A percentile compares a stretch with the other conserved stretches of the same genome.
Evolutionary conservation across 2,888 invertebrate genomes (phyloP).

Genomic region (Eucera pruinosa): DNA sequence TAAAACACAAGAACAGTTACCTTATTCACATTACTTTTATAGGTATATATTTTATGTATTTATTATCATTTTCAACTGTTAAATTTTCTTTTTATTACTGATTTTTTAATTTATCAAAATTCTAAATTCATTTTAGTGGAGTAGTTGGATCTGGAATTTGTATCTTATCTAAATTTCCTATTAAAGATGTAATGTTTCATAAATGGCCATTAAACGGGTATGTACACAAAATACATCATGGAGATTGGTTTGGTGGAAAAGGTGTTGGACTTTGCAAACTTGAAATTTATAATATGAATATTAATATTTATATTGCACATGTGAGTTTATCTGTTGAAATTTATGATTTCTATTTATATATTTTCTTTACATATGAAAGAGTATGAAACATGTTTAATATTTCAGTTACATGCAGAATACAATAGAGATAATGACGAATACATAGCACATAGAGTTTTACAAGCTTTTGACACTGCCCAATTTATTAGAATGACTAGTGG

Average conservation of each 20-base stretch:
- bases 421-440: constrained; percentile 94
- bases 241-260: constrained; percentile 99
- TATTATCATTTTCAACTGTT: too few species aligned
- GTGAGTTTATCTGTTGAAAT: constrained; percentile 86
- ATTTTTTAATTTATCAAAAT: constrained; percentile 7
- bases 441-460: constrained; percentile 95
- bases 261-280: constrained; percentile 94
- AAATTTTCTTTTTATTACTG: too few species aligned
- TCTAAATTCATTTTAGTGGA: constrained; percentile 87
- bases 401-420: constrained; percentile 97
- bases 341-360: not conserved
- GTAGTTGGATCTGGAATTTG: constrained; percentile 96
- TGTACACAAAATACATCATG: constrained; percentile 97
- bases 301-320: constrained; percentile 97
- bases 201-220: constrained; percentile 99
- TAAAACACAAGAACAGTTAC: constrained; percentile 87
- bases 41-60: constrained; percentile 86
- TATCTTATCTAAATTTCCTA: constrained; percentile 92
- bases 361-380: constrained; percentile 3
- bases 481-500: constrained; percentile 94
- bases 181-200: constrained; percentile 95
- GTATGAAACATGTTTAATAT: constrained; percentile 52
- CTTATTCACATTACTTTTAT: constrained; percentile 96
- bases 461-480: constrained; percentile 97
- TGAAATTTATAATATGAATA: constrained; percentile 87